Conservation (phyloP, 2,888 invertebrate species). For the Patella caerulea region DNA sequence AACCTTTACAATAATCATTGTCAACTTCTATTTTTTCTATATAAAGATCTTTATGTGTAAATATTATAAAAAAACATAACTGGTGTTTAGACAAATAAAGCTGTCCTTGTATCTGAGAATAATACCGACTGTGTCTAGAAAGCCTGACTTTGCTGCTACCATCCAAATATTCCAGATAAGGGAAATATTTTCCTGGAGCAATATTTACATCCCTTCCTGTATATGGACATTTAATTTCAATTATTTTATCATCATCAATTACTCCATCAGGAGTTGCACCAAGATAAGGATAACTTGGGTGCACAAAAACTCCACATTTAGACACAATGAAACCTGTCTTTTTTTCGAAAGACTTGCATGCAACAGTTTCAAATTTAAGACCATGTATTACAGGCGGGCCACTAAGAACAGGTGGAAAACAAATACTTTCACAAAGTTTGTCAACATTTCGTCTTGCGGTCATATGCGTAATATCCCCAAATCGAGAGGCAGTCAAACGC, state of each 20-base stretch:
- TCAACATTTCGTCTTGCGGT: background rate
- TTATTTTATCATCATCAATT: slow-evolving; percentile 18
- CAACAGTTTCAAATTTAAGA: slow-evolving; percentile 31
- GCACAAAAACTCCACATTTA: no score
- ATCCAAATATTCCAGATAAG: background rate
- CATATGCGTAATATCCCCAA: background rate
- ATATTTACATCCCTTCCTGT: slow-evolving; percentile 28
- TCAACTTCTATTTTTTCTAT: no score
- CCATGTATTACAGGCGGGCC: slow-evolving; percentile 33
- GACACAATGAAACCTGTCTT: no score
- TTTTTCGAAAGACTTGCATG: slow-evolving; percentile 26
- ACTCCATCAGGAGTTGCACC: slow-evolving; percentile 36
- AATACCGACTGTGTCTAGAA: slow-evolving; percentile 29
- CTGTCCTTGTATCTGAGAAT: slow-evolving; percentile 40
- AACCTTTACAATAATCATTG: slow-evolving; percentile 5
- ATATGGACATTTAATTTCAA: slow-evolving; percentile 34
- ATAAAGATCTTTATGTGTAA: no score
- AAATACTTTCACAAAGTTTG: background rate
- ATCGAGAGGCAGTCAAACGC: background rate
- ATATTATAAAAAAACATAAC: no score
- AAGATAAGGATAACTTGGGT: no score
- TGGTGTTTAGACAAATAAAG: slow-evolving; percentile 17
- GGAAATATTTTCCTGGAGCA: slow-evolving; percentile 24
- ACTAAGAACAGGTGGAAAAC: background rate
- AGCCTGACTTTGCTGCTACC: slow-evolving; percentile 16